phyloP scores from a whole-genome alignment of 2,888 invertebrate species.

The Holacanthella duospinosa region DNA sequence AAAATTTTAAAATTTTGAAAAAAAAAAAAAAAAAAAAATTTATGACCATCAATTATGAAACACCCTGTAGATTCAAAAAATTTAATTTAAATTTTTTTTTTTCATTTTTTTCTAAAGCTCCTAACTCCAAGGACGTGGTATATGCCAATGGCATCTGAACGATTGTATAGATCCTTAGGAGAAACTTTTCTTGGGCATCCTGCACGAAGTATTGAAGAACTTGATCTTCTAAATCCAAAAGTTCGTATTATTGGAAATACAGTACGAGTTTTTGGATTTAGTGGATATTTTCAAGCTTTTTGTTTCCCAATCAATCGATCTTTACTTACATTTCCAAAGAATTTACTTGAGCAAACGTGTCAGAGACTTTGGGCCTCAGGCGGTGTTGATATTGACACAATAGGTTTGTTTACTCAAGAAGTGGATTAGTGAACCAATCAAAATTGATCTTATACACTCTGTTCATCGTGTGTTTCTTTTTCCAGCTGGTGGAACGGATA shows the following conservation, averaged over 20 bases:
- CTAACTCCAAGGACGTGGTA: conserved; percentile 14
- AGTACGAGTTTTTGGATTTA: neutral
- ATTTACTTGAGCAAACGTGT: conserved; percentile 2
- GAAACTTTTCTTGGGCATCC: conserved; percentile 16
- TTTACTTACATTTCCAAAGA: conserved; percentile 1
- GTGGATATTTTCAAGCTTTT: neutral
- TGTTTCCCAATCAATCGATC: neutral
- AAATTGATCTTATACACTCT: neutral
- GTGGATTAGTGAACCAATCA: neutral
- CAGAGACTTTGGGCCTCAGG: neutral
- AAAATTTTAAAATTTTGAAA: neutral
- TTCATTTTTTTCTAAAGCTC: neutral
- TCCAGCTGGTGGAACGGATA: neutral
- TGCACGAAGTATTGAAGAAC: conserved; percentile 16
- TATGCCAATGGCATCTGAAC: conserved; percentile 15
- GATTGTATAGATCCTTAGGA: conserved; percentile 13
- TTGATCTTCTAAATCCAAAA: conserved; percentile 10
- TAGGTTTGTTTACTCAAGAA: neutral
- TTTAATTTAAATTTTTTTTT: too few relatives aligned
- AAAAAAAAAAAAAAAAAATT: too few relatives aligned
- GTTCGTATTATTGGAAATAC: conserved; percentile 1
- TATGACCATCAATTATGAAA: neutral
- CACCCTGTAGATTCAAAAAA: neutral
- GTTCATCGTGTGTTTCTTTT: neutral
- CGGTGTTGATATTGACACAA: neutral